Base-by-base conservation (phyloP, 2,888 invertebrate species). In the Athalia circularis region DNA sequence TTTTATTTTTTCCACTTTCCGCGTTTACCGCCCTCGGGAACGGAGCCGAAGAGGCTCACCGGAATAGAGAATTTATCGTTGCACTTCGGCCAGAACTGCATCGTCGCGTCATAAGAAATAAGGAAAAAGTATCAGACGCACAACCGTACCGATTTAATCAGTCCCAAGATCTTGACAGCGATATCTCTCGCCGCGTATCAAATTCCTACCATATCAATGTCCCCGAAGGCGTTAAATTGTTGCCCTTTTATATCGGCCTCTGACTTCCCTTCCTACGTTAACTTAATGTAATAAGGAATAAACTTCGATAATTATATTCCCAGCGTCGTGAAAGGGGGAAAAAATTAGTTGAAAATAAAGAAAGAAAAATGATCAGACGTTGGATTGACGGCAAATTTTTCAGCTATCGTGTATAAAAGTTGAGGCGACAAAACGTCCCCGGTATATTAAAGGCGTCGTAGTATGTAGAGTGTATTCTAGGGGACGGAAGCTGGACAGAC, bases 11-110 rank as follows among this genome's bases (percentile, higher is more conserved):
- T 48, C 29, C 13, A 6, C 13, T 65, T 48, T 77, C 59, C 83
- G 82, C 81, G 81, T 61, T 54, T 57, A 72, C 62, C 47, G 64
- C 62, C 80, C 79, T 83, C 81, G 75, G 79, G 77, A 77, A 78
- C 65, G 29, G 29, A 29, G 29, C 29, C 29, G 29, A 29, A 65
- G 79, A 83, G 80, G 80, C 80, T 79, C 82, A 81, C 82, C 80
- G 83, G 82, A 84, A 85, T 80, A 81, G 84, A 80, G 83, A 87
- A 87, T 87, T 87, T 87, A 87, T 87, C 82, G 87, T 83, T 83
- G 84, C 80, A 59, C 6, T 54, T 6, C n/a, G 6, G 4, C 54
- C n/a, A n/a, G 11, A 11, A 54, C 54, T n/a, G 54, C 7, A 11
- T 9, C 54, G n/a, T 4, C 72, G 47, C 52, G 52, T 54, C 50